Evolutionary conservation across 2,888 invertebrate species (phyloP).

Genomic region (Saturnia japonica): DNA sequence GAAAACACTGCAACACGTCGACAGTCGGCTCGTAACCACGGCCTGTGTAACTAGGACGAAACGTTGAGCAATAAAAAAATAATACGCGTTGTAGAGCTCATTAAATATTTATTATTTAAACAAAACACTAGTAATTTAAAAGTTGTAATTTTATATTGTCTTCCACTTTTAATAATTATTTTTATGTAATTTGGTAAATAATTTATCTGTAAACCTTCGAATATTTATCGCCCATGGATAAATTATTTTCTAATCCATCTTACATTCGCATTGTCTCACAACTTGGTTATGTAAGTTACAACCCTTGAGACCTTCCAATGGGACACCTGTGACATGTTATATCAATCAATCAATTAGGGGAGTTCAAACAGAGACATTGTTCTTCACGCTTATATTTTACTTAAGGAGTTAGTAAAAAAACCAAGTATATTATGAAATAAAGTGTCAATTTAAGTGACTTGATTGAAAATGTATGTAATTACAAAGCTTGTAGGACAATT

Average conservation of each 20-base stretch:
- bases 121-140: too few relatives aligned
- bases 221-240: neutral
- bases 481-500: too few relatives aligned
- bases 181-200: neutral
- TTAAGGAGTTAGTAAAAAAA: neutral
- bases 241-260: constrained; percentile 12
- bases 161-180: too few relatives aligned
- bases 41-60: too few relatives aligned
- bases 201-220: neutral
- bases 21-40: too few relatives aligned
- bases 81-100: too few relatives aligned
- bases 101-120: too few relatives aligned
- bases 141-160: too few relatives aligned
- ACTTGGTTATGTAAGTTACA: constrained; percentile 5
- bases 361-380: constrained; percentile 6
- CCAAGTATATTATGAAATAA: neutral
- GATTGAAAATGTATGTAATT: too few relatives aligned
- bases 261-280: neutral
- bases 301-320: constrained; percentile 13
- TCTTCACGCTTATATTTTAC: neutral
- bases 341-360: constrained; percentile 21
- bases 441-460: neutral
- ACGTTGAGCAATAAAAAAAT: too few relatives aligned
- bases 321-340: constrained; percentile 1
- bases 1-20: too few relatives aligned